Evolutionary conservation across 2,888 invertebrate species (phyloP).

Genomic region (Dichetophora obliterata): DNA sequence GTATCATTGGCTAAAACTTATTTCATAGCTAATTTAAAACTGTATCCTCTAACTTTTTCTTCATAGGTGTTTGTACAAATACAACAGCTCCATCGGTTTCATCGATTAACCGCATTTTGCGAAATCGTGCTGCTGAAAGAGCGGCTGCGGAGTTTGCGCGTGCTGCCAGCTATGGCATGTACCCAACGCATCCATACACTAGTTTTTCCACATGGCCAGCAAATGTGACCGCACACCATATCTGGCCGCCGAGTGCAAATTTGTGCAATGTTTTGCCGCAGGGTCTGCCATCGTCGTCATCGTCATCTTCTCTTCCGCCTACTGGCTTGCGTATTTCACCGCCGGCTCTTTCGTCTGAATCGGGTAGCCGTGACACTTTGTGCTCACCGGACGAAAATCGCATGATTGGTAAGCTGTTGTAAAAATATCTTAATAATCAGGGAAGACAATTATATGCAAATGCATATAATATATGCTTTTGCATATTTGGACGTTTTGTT

Average conservation of each 20-base stretch:
- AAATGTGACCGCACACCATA: constrained; percentile 61
- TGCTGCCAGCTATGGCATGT: constrained; percentile 91
- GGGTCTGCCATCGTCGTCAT: constrained; percentile 29
- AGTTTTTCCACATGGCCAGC: constrained; percentile 73
- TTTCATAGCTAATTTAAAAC: not conserved
- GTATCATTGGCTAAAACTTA: not conserved
- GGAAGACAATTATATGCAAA: too few relatives aligned
- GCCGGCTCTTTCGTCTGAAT: constrained; percentile 72
- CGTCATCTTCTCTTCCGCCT: constrained; percentile 1
- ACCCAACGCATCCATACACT: constrained; percentile 79
- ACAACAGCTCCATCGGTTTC: constrained; percentile 96
- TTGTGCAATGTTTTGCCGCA: constrained; percentile 31
- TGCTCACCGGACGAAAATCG: constrained; percentile 68
- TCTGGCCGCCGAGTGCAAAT: constrained; percentile 71
- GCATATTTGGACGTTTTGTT: too few relatives aligned
- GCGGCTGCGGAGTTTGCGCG: constrained; percentile 96
- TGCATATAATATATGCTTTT: too few relatives aligned
- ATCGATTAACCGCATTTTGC: constrained; percentile 94
- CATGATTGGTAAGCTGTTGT: constrained; percentile 62
- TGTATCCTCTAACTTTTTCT: not conserved
- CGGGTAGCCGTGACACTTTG: constrained; percentile 67
- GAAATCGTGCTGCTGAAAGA: constrained; percentile 95
- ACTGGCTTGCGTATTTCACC: constrained; percentile 72
- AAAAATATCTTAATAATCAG: not conserved
- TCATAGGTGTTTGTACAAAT: constrained; percentile 90